Base-by-base conservation (phyloP, 2,113 vertebrate species). In the Dissostichus mawsoni region DNA sequence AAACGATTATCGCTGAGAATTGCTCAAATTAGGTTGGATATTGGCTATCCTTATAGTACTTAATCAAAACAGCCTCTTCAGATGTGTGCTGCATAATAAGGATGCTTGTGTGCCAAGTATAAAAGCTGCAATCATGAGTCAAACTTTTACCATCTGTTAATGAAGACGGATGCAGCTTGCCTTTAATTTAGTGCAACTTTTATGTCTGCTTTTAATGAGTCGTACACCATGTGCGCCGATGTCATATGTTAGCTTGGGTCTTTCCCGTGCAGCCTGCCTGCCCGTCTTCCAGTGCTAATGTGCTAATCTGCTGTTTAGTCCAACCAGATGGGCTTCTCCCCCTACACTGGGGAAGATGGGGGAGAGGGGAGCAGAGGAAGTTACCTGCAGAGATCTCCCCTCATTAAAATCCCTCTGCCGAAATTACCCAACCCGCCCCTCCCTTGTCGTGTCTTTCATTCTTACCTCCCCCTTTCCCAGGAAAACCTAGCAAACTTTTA, bases 231-330 rank as follows among this genome's bases (percentile, higher is more conserved):
- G 84, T 90, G 92, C 47, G 70, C 85, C 81, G 63, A 47, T 82
- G 89, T 90, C 91, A 76, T 91, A 52, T 70, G 82, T 62, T 78
- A 72, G 78, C 84, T 66, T 0, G 51, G 81, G 87, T 48, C 77
- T 86, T 90, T 88, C 81, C 76, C 33, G 55, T 17, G 75, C 84
- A 81, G 89, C 85, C 81, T 76, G 90, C 81, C 69, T 86, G 80
- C 84, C 80, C 45, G 71, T 83, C 81, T 78, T 88, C 65, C 90
- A 96, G 96, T 95, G 96, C 96, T 98, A 97, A 97, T 97, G 96
- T 97, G 97, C 95, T 98, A 98, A 98, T 98, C 96, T 97, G 95
- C 96, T 96, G 95, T 96, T 97, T 97, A 95, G 96, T 95, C 92
- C 94, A 96, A 97, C 96, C 96, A 97, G 97, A 94, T 97, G 93